Conservation (phyloP, 1,140 invertebrate species). For the Triops longicaudatus region DNA sequence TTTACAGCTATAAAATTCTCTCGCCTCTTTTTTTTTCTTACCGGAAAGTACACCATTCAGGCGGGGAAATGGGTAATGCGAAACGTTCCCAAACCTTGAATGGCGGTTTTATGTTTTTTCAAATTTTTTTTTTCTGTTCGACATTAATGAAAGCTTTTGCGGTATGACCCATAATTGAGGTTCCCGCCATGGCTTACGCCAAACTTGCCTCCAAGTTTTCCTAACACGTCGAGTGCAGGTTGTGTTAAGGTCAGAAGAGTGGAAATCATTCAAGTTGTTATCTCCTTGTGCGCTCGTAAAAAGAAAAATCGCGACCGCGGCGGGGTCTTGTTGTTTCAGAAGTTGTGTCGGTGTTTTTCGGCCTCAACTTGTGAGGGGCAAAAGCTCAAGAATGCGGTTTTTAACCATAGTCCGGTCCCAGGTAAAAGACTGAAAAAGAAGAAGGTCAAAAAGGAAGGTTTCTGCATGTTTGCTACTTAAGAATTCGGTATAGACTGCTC, state of each 20-base stretch:
- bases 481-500: neutral
- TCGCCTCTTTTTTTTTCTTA: neutral
- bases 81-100: neutral
- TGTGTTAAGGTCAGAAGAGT: neutral
- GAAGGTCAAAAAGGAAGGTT: neutral
- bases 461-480: neutral
- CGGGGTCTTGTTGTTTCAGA: neutral
- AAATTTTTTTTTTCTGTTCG: neutral
- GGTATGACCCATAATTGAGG: neutral
- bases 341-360: neutral
- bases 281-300: constrained; percentile 6
- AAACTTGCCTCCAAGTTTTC: neutral
- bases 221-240: neutral
- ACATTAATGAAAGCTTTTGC: neutral
- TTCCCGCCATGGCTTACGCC: neutral
- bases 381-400: constrained; percentile 4
- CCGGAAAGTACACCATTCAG: neutral
- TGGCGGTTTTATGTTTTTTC: neutral
- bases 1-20: neutral
- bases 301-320: neutral
- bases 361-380: neutral
- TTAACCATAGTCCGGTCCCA: neutral
- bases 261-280: neutral
- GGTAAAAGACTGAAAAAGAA: constrained; percentile 4
- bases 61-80: neutral